Conservation (phyloP, 2,113 vertebrate species). For the Lasiurus cinereus region DNA sequence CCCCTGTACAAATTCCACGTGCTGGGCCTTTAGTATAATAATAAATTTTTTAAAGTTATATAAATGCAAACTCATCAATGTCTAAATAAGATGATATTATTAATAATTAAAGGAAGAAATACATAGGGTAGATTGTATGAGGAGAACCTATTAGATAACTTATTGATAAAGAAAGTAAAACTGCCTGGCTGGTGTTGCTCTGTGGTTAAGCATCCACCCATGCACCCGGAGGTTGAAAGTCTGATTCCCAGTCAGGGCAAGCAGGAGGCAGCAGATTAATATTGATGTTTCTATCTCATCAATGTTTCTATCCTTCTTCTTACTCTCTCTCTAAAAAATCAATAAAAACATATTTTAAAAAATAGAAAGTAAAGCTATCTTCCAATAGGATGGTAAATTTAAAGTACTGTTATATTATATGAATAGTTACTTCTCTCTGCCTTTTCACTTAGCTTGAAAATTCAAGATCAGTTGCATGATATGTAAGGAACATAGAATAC, state of each 20-base stretch:
- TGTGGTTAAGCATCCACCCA: too few species aligned
- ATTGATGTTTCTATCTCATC: too few species aligned
- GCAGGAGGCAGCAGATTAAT: too few species aligned
- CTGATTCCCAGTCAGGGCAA: too few species aligned
- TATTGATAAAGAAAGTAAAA: background rate
- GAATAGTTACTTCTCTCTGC: background rate
- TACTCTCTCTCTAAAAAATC: too few species aligned
- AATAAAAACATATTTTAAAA: too few species aligned
- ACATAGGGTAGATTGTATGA: background rate
- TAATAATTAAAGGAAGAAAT: slow-evolving; percentile 26
- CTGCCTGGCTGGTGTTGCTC: too few species aligned
- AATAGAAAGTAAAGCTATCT: background rate
- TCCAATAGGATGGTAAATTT: background rate
- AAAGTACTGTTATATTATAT: background rate
- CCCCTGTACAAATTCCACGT: too few species aligned
- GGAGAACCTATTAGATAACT: background rate
- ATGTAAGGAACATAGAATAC: background rate
- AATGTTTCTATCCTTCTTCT: too few species aligned
- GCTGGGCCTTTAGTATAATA: background rate
- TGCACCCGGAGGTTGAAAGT: too few species aligned
- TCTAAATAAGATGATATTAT: background rate
- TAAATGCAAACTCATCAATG: background rate
- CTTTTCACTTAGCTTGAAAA: background rate
- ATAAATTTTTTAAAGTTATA: background rate
- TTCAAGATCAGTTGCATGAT: background rate